phyloP scores from a whole-genome alignment of 2,113 vertebrate genomes.

The Colinus virginianus region DNA sequence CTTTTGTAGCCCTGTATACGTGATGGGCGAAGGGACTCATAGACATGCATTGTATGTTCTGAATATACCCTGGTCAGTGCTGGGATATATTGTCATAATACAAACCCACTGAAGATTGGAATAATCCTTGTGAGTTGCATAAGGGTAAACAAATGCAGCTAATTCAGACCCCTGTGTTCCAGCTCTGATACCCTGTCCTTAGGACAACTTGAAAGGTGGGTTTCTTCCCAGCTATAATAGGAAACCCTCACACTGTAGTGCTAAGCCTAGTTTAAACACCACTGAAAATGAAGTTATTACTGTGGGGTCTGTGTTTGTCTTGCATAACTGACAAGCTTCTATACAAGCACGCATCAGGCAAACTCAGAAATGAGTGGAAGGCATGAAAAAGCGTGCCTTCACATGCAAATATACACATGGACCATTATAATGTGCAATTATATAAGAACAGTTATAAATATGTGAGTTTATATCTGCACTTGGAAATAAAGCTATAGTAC shows the following conservation, averaged over 20 bases:
- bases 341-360: neutral
- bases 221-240: neutral
- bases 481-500: neutral
- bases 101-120: neutral
- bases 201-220: neutral
- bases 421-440: neutral
- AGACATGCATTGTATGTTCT: neutral
- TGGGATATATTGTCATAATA: neutral
- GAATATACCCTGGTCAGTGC: neutral
- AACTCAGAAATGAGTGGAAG: neutral
- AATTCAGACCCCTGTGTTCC: neutral
- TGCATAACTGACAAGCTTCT: neutral
- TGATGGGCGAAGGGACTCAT: neutral
- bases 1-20: fast-evolving
- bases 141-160: neutral
- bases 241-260: neutral
- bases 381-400: neutral
- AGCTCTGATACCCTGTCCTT: neutral
- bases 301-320: neutral
- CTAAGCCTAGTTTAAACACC: neutral
- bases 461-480: neutral
- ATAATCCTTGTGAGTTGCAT: neutral
- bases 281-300: neutral
- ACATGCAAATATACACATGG: neutral
- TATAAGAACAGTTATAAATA: neutral